phyloP scores from a whole-genome alignment of 2,888 invertebrate species.

The Phymatocera aterrima region DNA sequence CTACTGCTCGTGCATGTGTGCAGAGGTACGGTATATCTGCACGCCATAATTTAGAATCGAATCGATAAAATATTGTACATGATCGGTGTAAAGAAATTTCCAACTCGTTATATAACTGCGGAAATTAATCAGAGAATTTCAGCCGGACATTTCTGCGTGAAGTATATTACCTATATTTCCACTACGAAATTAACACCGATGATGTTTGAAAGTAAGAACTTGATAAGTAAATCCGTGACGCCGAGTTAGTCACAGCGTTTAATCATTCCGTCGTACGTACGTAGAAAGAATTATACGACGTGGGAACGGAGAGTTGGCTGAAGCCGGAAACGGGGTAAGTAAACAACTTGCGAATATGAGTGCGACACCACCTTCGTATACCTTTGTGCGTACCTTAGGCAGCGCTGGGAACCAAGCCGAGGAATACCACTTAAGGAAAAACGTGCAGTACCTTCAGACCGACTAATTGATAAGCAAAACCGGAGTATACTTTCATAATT shows the following conservation, averaged over 20 bases:
- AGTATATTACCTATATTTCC: too few species aligned
- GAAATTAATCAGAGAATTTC: too few species aligned
- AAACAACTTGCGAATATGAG: constrained; percentile 26
- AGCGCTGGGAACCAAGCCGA: background rate
- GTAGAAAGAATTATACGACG: background rate
- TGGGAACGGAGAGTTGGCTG: constrained; percentile 19
- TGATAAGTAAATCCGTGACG: background rate
- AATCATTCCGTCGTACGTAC: constrained; percentile 6
- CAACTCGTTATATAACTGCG: too few species aligned
- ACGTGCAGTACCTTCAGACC: too few species aligned
- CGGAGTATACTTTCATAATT: too few species aligned
- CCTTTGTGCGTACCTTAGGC: background rate
- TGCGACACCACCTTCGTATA: background rate
- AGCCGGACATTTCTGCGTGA: too few species aligned
- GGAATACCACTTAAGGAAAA: background rate
- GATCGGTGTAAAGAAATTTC: too few species aligned
- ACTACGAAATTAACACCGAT: too few species aligned
- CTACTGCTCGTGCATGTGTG: background rate
- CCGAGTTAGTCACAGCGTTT: background rate
- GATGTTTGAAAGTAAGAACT: background rate
- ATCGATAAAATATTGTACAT: too few species aligned
- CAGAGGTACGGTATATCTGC: too few species aligned
- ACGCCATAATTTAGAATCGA: too few species aligned
- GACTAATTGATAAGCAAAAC: too few species aligned
- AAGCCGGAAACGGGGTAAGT: constrained; percentile 36